Percentiles rank a stretch among this genome's conserved stretches.
phyloP scores from a whole-genome alignment of 2,113 vertebrate species.

The Craseonycteris thonglongyai region DNA sequence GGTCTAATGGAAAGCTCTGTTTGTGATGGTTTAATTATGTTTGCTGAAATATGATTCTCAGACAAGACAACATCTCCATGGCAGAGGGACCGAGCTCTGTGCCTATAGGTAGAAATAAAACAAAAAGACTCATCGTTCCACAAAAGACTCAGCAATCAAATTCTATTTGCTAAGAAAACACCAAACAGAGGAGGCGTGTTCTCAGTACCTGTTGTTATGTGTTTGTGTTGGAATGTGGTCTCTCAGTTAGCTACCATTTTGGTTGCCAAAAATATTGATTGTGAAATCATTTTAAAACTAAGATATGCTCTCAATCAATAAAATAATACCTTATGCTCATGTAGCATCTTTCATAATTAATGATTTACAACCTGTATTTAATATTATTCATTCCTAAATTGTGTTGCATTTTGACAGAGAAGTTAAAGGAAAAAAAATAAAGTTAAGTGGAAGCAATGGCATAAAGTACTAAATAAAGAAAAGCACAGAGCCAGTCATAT shows the following conservation, averaged over 20 bases:
- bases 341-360: neutral
- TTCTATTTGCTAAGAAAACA: conserved; percentile 37
- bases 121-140: neutral
- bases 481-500: neutral
- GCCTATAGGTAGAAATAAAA: conserved; percentile 50
- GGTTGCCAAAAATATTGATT: neutral
- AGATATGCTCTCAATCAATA: neutral
- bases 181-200: neutral
- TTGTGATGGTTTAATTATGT: conserved; percentile 64
- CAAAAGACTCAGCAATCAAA: conserved; percentile 17
- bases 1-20: conserved; percentile 36
- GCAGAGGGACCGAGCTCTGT: conserved; percentile 48
- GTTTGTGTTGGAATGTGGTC: neutral
- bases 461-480: neutral
- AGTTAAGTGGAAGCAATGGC: neutral
- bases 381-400: neutral
- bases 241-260: neutral
- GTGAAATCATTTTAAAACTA: neutral
- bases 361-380: neutral
- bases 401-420: neutral
- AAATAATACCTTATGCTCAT: neutral
- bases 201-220: neutral
- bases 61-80: conserved; percentile 17
- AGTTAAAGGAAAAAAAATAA: neutral
- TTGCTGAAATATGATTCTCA: conserved; percentile 55